Evolutionary conservation across 2,113 vertebrate species (phyloP), one percentile per base, ranked within the genome.

Genomic region (Hemichromis elongatus): DNA sequence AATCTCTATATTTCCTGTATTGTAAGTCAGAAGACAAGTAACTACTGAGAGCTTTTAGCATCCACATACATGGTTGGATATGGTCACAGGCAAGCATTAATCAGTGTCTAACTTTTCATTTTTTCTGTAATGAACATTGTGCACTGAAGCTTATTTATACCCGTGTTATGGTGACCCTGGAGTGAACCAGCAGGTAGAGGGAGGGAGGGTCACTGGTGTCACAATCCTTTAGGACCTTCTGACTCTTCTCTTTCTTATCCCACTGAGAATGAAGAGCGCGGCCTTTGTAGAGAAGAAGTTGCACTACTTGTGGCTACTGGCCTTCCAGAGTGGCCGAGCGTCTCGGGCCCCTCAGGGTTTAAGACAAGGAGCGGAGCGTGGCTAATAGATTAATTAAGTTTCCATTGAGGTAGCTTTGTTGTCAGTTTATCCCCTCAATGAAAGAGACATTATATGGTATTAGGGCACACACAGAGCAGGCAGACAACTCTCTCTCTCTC

Each of bases 321-420:
- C 80, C 54, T 40, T 84, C 9, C 86, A 91, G 83, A 84, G 89
- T 83, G 79, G 55, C 79, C 2, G 59, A 86, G 84, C 6, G 63
- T 85, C 81, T 82, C 78, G n/a, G 73, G 28, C 28, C 91, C 93
- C 91, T 81, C 80, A 16, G 93, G 93, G 80, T 19, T 10, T 28
- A 52, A 24, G 83, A 57, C 24, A 28, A 13, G 70, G 53, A 54
- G 68, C 9, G 61, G 53, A 57, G 80, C 80, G 63, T 86, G 83
- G 81, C 90, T 94, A 95, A 95, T 93, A 93, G 89, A 92, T 90
- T 93, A 86, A 94, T 94, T 95, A 94, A 91, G 90, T 79, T 88
- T 87, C 89, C 77, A 86, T 70, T 93, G 88, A 92, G 89, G 86
- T 91, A 85, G 87, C 92, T 94, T 94, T 94, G 92, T 92, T 88